Evolutionary conservation across 2,888 invertebrate genomes (phyloP), one percentile per base, ranked within the genome.

Genomic region (Pollenia griseotomentosa): DNA sequence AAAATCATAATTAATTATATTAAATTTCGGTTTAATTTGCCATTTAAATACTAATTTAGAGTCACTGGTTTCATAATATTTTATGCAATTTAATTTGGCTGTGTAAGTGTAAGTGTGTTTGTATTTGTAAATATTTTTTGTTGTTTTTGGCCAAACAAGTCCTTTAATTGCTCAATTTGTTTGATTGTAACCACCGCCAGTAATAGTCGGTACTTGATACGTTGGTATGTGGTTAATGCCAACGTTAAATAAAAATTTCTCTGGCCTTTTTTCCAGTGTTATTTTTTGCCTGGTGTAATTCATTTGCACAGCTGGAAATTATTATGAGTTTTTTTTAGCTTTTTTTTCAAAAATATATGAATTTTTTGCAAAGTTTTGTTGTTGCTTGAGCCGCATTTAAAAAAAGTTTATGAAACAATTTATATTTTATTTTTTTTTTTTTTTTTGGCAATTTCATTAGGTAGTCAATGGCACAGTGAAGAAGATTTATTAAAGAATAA

Each of bases 111-210:
- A 33, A 33, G 33, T 33, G 33, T 6, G 33, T 33, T 33, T 33
- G 33, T 63, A 0, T 33, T 42, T 61, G 16, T 44, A 42, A n/a
- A 51, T 40, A 16, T 55, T 53, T 16, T 10, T 40, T 80, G 16
- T 51, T 63, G 63, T 23, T 77, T 63, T 66, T 73, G 53, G 10
- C 63, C 61, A 61, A 68, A 79, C 73, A 82, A 82, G 68, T 53
- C 44, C 66, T 79, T 78, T 84, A 84, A 74, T 78, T 78, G 81
- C 33, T 57, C 77, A 81, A 84, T 82, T 87, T 87, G 81, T 87
- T 65, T 78, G 55, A 74, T 63, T 77, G 61, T 78, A 73, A 73
- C 73, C 71, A 79, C 78, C 16, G 16, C 40, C 77, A 75, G 68
- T 68, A 70, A 73, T 66, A 53, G 44, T 59, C 23, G 46, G 33